A percentile compares a stretch with the other conserved stretches of the same genome.
phyloP scores from a whole-genome alignment of 2,113 vertebrate species.

The Gulo gulo region DNA sequence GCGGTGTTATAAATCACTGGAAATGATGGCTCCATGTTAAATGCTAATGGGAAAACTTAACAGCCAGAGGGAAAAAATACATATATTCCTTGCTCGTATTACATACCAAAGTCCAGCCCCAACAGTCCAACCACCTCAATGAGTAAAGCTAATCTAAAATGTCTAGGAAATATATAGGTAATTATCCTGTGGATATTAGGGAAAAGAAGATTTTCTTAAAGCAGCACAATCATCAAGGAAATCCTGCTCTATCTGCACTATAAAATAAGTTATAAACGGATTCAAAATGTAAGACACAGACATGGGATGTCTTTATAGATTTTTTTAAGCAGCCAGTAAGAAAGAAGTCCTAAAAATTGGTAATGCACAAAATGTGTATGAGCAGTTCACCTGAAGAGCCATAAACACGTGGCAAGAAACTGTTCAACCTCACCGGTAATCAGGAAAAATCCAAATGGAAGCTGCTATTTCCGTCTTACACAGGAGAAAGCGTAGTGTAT shows the following conservation, averaged over 20 bases:
- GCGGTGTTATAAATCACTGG: background rate
- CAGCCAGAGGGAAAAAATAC: background rate
- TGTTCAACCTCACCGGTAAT: slow-evolving; percentile 61
- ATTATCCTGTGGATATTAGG: slow-evolving; percentile 47
- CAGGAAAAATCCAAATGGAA: slow-evolving; percentile 71
- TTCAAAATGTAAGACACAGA: slow-evolving; percentile 52
- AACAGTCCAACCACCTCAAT: slow-evolving; percentile 39
- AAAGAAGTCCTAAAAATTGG: slow-evolving; percentile 68
- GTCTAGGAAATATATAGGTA: slow-evolving; percentile 58
- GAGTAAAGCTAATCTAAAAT: slow-evolving; percentile 52
- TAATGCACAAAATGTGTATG: slow-evolving; percentile 63
- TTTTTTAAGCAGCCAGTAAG: slow-evolving; percentile 38
- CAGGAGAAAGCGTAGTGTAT: slow-evolving; percentile 37
- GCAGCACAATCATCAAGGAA: slow-evolving; percentile 32
- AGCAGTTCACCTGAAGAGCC: slow-evolving; percentile 68
- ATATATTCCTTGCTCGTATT: background rate
- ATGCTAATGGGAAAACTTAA: slow-evolving; percentile 45
- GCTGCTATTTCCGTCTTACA: slow-evolving; percentile 49
- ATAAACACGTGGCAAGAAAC: slow-evolving; percentile 57
- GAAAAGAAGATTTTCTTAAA: slow-evolving; percentile 53
- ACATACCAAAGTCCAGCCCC: background rate
- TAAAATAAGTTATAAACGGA: slow-evolving; percentile 62
- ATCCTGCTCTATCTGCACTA: background rate
- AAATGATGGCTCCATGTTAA: slow-evolving; percentile 42
- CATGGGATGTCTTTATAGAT: slow-evolving; percentile 58